phyloP scores from a whole-genome alignment of 1,140 invertebrate species.

The Rhyacophila brunnea region DNA sequence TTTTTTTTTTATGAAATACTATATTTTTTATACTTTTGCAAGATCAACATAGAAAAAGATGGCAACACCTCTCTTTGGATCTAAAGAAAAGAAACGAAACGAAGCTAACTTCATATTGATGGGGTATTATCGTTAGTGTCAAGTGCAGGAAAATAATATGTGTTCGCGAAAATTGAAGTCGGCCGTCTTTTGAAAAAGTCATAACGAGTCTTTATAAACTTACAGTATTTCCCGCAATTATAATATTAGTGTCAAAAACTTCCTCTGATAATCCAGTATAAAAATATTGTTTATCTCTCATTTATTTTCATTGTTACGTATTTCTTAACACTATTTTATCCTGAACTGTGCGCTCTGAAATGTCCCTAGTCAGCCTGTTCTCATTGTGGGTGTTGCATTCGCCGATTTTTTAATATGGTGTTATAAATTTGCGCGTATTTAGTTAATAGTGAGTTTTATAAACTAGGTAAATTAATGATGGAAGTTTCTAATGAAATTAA shows the following conservation, averaged over 20 bases:
- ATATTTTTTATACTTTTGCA: too few species aligned
- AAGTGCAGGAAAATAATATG: conserved; percentile 4
- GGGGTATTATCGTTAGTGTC: conserved; percentile 18
- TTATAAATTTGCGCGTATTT: neutral
- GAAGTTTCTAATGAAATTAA: conserved; percentile 66
- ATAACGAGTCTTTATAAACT: too few species aligned
- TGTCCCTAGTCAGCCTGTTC: conserved; percentile 14
- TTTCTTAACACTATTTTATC: conserved; percentile 22
- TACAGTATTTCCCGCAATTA: too few species aligned
- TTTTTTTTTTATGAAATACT: too few species aligned
- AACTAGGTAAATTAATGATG: conserved; percentile 42
- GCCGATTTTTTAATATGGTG: conserved; percentile 2
- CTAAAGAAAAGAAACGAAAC: too few species aligned
- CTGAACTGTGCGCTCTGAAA: conserved; percentile 21
- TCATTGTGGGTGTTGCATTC: conserved; percentile 5
- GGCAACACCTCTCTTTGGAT: too few species aligned
- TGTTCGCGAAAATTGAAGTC: too few species aligned
- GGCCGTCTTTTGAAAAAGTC: too few species aligned
- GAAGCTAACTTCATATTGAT: conserved; percentile 13
- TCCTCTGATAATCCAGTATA: too few species aligned
- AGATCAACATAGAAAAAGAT: too few species aligned
- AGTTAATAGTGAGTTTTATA: conserved; percentile 4
- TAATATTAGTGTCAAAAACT: too few species aligned
- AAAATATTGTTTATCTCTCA: conserved; percentile 14
- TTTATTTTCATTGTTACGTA: conserved; percentile 27